Evolutionary conservation across 2,888 invertebrate genomes (phyloP), one percentile per base, ranked within the genome.

Genomic region (Phragmatobia fuliginosa): DNA sequence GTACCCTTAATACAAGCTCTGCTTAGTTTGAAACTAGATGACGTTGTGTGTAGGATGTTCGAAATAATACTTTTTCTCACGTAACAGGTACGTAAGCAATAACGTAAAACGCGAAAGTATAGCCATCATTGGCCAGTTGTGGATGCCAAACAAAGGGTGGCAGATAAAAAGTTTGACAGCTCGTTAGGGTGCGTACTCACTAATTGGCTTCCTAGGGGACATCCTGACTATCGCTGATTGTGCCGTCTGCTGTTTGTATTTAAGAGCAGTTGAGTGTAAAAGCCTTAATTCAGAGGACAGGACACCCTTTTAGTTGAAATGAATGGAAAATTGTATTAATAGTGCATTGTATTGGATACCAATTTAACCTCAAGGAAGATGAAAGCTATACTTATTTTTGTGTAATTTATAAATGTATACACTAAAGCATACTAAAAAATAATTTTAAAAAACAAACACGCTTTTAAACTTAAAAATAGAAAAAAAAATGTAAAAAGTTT

Each of bases 101-200:
- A 58, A 68, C 36, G 21, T 33, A 75, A 75, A 80, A 80, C 72
- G 68, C 71, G 67, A 72, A 70, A 67, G 78, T 79, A 78, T 76
- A 66, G 75, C 70, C 71, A 79, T 80, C 78, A 80, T 77, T 77
- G 79, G 79, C 70, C 79, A 73, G 75, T 78, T 79, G 71, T 67
- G 58, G 33, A 70, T 70, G 76, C 74, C 86, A 87, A 87, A 89
- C 88, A 90, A 90, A 89, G 88, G 88, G 87, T 86, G 85, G 79
- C 82, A 81, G 78, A 83, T 87, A 92, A 92, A 92, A 92, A 92
- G 90, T 92, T 91, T 92, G 92, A 91, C 93, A 88, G 90, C 90
- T 93, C 91, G 92, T 92, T 93, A 92, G 83, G 80, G 78, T 70
- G 77, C 82, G 83, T 49, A 82, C 76, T 75, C 78, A 82, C 89